A percentile compares a stretch with the other conserved stretches of the same genome.
phyloP scores from a whole-genome alignment of 2,888 invertebrate species.

The Mechanitis mazaeus region DNA sequence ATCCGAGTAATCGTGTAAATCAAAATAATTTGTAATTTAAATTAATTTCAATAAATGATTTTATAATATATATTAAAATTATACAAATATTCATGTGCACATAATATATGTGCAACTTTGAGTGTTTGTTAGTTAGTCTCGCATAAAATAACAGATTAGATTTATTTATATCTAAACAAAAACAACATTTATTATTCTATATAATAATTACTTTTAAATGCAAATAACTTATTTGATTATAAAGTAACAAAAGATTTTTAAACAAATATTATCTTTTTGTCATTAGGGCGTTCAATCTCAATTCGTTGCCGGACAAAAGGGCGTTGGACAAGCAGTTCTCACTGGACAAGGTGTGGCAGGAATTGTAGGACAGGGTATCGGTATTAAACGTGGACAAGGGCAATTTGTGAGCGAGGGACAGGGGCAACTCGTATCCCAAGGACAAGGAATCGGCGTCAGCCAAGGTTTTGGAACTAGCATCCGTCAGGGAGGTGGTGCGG shows the following conservation, averaged over 20 bases:
- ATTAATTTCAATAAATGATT: no score
- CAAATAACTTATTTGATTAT: not conserved
- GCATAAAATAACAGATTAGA: no score
- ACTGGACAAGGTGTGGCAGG: not conserved
- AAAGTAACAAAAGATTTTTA: not conserved
- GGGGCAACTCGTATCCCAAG: slow-evolving; percentile 21
- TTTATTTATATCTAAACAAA: no score
- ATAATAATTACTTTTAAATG: no score
- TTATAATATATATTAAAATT: no score
- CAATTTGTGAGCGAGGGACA: slow-evolving; percentile 26
- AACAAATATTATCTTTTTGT: not conserved
- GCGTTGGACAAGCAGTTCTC: slow-evolving; percentile 23
- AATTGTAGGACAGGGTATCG: slow-evolving; percentile 7
- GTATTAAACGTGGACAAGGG: slow-evolving; percentile 25
- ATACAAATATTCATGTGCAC: no score
- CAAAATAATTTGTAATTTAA: no score
- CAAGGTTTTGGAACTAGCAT: slow-evolving; percentile 25
- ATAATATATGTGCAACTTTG: no score
- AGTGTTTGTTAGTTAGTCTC: no score
- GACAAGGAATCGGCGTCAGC: slow-evolving; percentile 23
- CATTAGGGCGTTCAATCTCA: not conserved
- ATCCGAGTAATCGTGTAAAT: no score
- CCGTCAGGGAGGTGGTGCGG: slow-evolving; percentile 17
- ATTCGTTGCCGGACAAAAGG: slow-evolving; percentile 11
- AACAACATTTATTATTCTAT: no score